These are phyloP conservation scores for Brachymystax lenok DNA, from an alignment of 2,797 vertebrate species.

Conservation along the genomic window DNA sequence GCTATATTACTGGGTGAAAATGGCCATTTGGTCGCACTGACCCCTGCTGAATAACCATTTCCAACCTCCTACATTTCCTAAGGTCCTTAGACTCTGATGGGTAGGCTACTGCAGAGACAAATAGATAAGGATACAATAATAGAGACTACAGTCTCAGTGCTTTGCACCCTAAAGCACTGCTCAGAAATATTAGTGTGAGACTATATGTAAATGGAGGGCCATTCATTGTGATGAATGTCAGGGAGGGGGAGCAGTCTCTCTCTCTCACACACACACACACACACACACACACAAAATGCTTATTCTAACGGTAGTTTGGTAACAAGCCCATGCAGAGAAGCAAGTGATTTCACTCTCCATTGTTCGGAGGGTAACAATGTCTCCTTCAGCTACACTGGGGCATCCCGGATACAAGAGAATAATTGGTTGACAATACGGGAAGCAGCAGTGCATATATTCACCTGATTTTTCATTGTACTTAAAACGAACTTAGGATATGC, in stretches of 20 bases:
- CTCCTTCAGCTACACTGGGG: conserved; percentile 57
- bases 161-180: too few species aligned
- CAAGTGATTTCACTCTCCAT: conserved; percentile 61
- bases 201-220: not conserved
- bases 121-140: too few species aligned
- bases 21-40: not conserved
- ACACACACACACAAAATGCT: conserved; percentile 31
- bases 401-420: not conserved
- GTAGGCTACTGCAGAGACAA: too few species aligned
- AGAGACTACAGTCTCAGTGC: too few species aligned
- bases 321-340: conserved; percentile 29
- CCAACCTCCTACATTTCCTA: not conserved
- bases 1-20: conserved; percentile 8
- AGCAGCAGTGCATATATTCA: not conserved
- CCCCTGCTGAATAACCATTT: not conserved
- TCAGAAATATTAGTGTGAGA: too few species aligned
- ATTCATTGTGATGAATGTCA: not conserved
- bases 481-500: too few species aligned
- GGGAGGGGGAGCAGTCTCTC: not conserved
- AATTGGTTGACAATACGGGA: not conserved
- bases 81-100: too few species aligned
- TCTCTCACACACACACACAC: conserved; percentile 11
- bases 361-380: conserved; percentile 72
- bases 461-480: not conserved
- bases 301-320: conserved; percentile 24